Percentiles rank a stretch among this genome's conserved stretches.
Conservation (phyloP, 2,797 vertebrate species). For the Coilia nasus region DNA sequence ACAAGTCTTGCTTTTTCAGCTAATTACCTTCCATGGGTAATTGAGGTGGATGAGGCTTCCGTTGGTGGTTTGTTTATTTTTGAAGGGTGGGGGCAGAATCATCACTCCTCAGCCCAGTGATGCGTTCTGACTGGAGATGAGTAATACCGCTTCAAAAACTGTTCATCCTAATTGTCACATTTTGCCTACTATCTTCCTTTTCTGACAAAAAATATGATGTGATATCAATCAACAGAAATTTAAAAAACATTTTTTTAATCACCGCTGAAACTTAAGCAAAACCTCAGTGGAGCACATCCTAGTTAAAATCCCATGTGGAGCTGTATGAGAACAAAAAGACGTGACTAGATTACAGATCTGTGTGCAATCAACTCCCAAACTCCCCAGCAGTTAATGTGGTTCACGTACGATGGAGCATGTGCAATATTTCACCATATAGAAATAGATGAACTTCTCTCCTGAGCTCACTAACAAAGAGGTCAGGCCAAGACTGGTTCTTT, state of each 20-base stretch:
- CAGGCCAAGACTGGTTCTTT: slow-evolving; percentile 60
- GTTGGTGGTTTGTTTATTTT: slow-evolving; percentile 54
- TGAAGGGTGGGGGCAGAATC: slow-evolving; percentile 31
- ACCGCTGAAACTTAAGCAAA: slow-evolving; percentile 16
- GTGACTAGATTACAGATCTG: neutral
- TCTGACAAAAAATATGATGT: slow-evolving; percentile 3
- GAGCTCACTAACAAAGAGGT: slow-evolving; percentile 57
- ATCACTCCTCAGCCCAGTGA: neutral
- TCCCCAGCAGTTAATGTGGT: neutral
- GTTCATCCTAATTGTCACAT: slow-evolving; percentile 27
- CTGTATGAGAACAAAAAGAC: neutral
- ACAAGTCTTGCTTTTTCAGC: slow-evolving; percentile 73
- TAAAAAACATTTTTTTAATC: slow-evolving; percentile 7
- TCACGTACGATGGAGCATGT: slow-evolving; percentile 2
- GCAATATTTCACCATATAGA: neutral
- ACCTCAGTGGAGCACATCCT: neutral
- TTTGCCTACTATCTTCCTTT: slow-evolving; percentile 27
- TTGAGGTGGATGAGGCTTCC: slow-evolving; percentile 67
- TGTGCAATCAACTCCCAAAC: neutral
- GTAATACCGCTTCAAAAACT: slow-evolving; percentile 10
- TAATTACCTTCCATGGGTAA: slow-evolving; percentile 84
- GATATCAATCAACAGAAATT: slow-evolving; percentile 38
- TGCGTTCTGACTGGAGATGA: neutral
- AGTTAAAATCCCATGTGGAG: neutral
- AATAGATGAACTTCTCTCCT: slow-evolving; percentile 48